Conservation (phyloP, 2,797 vertebrate species). For the Enteromius thamalakanensis region DNA sequence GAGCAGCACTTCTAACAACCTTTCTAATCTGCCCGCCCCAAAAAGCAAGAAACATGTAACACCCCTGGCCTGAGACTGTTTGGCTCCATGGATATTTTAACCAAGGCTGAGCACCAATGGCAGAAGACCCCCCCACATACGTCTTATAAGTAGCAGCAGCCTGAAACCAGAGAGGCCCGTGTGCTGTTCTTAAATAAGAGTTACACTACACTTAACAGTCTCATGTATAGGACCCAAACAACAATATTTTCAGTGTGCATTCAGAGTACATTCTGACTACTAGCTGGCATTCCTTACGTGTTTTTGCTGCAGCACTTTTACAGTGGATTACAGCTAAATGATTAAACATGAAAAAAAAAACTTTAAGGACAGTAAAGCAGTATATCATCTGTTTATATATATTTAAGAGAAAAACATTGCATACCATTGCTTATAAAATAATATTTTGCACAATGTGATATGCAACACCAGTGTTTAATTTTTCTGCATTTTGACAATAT, state of each 20-base stretch:
- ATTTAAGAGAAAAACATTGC: background rate
- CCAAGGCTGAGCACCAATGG: constrained; percentile 61
- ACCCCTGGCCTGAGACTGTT: constrained; percentile 62
- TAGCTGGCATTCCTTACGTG: background rate
- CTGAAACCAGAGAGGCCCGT: constrained; percentile 73
- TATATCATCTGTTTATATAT: background rate
- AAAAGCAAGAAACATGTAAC: constrained; percentile 64
- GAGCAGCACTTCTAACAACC: constrained; percentile 53
- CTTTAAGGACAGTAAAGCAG: background rate
- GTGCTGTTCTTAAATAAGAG: constrained; percentile 67
- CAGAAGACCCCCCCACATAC: constrained; percentile 54
- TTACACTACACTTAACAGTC: constrained; percentile 55
- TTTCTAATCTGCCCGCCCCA: constrained; percentile 55
- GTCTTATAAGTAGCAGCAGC: constrained; percentile 75
- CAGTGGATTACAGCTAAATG: background rate
- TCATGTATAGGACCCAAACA: constrained; percentile 34
- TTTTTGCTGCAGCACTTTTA: background rate
- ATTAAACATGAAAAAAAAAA: background rate
- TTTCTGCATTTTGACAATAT: background rate
- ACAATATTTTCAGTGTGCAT: constrained; percentile 21
- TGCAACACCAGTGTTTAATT: background rate
- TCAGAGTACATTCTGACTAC: background rate
- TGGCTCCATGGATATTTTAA: constrained; percentile 79
- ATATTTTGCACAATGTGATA: background rate
- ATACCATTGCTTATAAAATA: background rate